Evolutionary conservation across 2,113 vertebrate species (phyloP).

Genomic region (Bubo scandiacus): DNA sequence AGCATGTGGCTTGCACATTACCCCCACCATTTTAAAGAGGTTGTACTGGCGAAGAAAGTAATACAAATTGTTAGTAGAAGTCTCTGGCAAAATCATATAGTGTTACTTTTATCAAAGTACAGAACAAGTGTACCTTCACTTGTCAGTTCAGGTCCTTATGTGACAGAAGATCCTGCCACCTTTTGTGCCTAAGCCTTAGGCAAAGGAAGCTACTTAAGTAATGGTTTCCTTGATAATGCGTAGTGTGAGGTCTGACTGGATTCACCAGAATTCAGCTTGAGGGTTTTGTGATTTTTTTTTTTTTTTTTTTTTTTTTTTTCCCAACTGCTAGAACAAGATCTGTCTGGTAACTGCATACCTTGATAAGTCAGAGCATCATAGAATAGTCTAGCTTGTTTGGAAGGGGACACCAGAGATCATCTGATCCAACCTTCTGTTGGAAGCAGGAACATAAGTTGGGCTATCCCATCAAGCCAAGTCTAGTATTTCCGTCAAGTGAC

Average conservation of each 20-base stretch:
- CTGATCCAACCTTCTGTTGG: background rate
- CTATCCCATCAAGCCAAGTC: background rate
- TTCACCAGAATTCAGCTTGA: background rate
- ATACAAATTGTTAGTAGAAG: background rate
- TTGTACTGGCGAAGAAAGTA: background rate
- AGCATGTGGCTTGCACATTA: background rate
- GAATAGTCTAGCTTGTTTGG: background rate
- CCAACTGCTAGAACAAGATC: background rate
- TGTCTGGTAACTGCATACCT: rapidly evolving
- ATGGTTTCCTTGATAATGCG: background rate
- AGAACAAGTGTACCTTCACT: background rate
- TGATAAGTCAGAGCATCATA: background rate
- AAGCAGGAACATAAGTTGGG: background rate
- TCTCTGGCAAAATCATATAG: background rate
- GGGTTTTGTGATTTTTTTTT: background rate
- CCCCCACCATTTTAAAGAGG: background rate
- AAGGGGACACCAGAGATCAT: background rate
- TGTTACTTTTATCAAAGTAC: background rate
- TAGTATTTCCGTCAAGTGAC: background rate
- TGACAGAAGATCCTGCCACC: background rate
- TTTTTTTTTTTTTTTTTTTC: background rate
- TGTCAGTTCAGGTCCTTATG: background rate
- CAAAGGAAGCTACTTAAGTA: background rate
- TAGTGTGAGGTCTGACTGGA: background rate
- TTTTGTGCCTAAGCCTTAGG: background rate